Evolutionary conservation across 2,888 invertebrate genomes (phyloP).

Genomic region (Ophion ventricosus): DNA sequence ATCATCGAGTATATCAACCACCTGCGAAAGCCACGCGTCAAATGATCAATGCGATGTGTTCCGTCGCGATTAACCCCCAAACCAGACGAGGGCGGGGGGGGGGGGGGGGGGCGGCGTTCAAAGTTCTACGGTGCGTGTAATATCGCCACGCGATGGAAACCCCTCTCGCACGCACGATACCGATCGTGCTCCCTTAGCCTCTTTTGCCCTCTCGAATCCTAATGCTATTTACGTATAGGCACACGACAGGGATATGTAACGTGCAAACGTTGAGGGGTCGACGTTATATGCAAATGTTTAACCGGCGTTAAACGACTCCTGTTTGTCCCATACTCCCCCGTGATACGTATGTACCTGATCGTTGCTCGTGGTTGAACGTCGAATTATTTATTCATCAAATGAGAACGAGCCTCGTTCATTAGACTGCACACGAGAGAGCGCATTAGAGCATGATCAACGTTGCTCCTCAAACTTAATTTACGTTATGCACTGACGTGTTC

Average conservation of each 20-base stretch:
- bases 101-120: constrained; percentile 22
- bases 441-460: constrained; percentile 1
- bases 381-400: constrained; percentile 65
- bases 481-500: background rate
- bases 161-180: constrained; percentile 56
- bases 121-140: constrained; percentile 75
- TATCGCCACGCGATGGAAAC: constrained; percentile 74
- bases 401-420: constrained; percentile 53
- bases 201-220: constrained; percentile 51
- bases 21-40: constrained; percentile 52
- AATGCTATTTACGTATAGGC: constrained; percentile 24
- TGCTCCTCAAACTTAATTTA: constrained; percentile 10
- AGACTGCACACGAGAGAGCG: constrained; percentile 41
- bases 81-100: constrained; percentile 1
- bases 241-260: background rate
- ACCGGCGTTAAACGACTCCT: constrained; percentile 71
- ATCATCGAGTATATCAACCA: constrained; percentile 49
- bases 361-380: constrained; percentile 52
- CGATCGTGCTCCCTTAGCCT: constrained; percentile 60
- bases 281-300: constrained; percentile 76
- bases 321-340: constrained; percentile 40
- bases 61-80: constrained; percentile 36
- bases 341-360: constrained; percentile 26
- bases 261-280: constrained; percentile 41
- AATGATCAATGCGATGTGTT: constrained; percentile 49